Evolutionary conservation across 2,888 invertebrate species (phyloP), one percentile per base, ranked within the genome.

Genomic region (Mystacides longicornis): DNA sequence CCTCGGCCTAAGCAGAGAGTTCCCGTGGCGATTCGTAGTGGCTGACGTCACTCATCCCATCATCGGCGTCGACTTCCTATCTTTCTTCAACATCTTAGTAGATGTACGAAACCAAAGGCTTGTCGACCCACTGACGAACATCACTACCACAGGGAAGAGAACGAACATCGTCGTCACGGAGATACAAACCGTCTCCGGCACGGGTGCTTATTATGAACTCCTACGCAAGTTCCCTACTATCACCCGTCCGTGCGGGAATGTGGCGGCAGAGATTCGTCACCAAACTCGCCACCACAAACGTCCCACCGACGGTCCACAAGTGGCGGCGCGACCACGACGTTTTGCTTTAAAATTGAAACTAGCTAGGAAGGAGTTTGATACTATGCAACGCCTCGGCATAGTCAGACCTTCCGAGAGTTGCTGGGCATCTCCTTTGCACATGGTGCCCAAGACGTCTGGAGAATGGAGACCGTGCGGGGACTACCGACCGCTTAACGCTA

Each of bases 391-490:
- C 7, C 50, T 62, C 14, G 70, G 68, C 0, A 65, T 67, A 16
- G 64, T 65, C 31, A 59, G 66, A 3, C 67, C 66, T 0, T 68
- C 67, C 0, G 62, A 59, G 11, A 67, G 66, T 23, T 62, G 63
- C 1, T 70, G 67, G 67, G 63, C 67, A 1, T 66, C 63, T 51
- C 69, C 67, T 2, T 58, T 70, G 0, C 68, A 66, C 52, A 47
- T 67, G 33, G 60, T 59, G 2, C 16, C 22, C 1, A 63, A 62
- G 22, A 60, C 58, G 16, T n/a, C 54, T 23, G 54, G 58, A 9
- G 49, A 49, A 27, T 11, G 50, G 4, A 19, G 56, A 19, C 48
- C 56, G 1, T 67, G 67, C 51, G 68, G 68, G 1, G 68, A 71
- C 51, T 72, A 68, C 55, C 55, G 69, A 1, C 37, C 49, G 1